These are phyloP conservation scores for Tribolium castaneum DNA, from an alignment of 1,140 invertebrate species.

Conservation along the genomic window DNA sequence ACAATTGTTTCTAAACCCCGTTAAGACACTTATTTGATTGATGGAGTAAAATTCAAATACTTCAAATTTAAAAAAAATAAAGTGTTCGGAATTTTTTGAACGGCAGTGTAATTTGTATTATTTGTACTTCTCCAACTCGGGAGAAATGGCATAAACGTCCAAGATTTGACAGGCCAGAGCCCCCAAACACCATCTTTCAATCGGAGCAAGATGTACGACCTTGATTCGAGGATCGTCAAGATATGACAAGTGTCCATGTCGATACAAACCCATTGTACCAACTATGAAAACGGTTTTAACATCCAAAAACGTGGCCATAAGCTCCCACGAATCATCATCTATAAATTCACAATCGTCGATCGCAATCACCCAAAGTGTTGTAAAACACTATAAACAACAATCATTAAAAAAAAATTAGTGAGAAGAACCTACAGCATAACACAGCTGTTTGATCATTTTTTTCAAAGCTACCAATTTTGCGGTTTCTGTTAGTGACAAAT, in stretches of 20 bases:
- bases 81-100: no score
- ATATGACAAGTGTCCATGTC: conserved; percentile 37
- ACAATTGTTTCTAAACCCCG: no score
- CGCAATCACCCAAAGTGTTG: conserved; percentile 65
- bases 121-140: conserved; percentile 71
- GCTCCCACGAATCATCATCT: conserved; percentile 68
- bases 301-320: conserved; percentile 64
- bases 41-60: no score
- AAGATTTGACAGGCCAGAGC: conserved; percentile 73
- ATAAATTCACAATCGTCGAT: conserved; percentile 68
- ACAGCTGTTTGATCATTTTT: conserved; percentile 57
- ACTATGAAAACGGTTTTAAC: conserved; percentile 54
- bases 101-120: no score
- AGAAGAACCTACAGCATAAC: conserved; percentile 3
- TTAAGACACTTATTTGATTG: no score
- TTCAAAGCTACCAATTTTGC: conserved; percentile 61
- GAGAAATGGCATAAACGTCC: conserved; percentile 69
- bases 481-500: conserved; percentile 52
- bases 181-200: conserved; percentile 70
- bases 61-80: no score
- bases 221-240: conserved; percentile 55
- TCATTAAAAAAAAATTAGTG: neutral
- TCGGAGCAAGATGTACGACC: conserved; percentile 56
- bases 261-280: conserved; percentile 53
- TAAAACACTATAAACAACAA: conserved; percentile 57